Conservation (phyloP, 2,797 vertebrate species). For the Caiman crocodilus region DNA sequence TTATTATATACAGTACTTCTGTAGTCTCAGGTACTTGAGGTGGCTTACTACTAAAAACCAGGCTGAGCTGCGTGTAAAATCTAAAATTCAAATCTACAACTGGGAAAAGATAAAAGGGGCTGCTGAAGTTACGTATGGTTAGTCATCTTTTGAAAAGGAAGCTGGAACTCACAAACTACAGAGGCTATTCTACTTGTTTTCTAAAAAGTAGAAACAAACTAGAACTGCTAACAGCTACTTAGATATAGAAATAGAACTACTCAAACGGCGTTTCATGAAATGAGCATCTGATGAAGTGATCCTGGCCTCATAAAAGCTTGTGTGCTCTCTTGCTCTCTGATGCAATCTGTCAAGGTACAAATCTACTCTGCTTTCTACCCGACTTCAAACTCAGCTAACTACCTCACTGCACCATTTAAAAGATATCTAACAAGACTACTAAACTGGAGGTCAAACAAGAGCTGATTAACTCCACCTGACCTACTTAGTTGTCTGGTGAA, state of each 20-base stretch:
- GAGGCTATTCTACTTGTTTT: background rate
- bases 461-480: background rate
- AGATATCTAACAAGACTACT: background rate
- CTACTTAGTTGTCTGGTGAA: background rate
- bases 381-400: too few species aligned
- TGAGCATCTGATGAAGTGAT: too few species aligned
- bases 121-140: background rate
- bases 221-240: background rate
- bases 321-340: too few species aligned
- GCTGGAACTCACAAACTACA: fast-evolving
- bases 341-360: too few species aligned
- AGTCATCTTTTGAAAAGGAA: background rate
- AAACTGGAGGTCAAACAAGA: background rate
- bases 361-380: too few species aligned
- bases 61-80: background rate
- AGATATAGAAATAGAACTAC: too few species aligned
- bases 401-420: background rate
- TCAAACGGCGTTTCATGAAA: too few species aligned
- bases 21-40: background rate
- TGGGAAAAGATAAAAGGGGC: background rate
- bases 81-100: background rate
- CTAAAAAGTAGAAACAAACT: background rate
- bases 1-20: background rate
- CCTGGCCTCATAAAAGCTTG: too few species aligned
- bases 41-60: background rate